Percentiles rank a stretch among this genome's conserved stretches.
Conservation (phyloP, 2,888 invertebrate species). For the Tinea trinotella region DNA sequence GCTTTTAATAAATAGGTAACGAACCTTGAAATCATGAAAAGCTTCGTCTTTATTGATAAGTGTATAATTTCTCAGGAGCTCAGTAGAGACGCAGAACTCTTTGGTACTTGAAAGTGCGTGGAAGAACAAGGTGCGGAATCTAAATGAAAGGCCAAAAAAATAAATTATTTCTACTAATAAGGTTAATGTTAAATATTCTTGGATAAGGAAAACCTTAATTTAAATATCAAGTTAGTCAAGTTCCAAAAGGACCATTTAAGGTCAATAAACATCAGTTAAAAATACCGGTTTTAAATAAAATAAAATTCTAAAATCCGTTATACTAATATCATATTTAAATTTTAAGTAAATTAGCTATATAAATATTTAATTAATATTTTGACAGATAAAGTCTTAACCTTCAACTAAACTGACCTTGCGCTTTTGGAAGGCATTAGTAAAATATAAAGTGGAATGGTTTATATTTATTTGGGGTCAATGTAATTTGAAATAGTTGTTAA, state of each 20-base stretch:
- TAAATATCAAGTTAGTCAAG: too few species aligned
- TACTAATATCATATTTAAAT: too few species aligned
- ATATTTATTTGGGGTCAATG: slow-evolving; percentile 13
- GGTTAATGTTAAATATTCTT: too few species aligned
- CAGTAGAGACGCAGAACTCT: slow-evolving; percentile 84
- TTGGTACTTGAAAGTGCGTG: slow-evolving; percentile 85
- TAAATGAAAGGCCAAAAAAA: slow-evolving; percentile 33
- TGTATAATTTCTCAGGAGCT: slow-evolving; percentile 80
- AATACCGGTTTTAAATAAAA: background rate
- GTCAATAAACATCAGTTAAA: background rate
- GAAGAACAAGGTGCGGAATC: slow-evolving; percentile 82
- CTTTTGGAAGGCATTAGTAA: slow-evolving; percentile 5
- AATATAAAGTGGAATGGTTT: background rate
- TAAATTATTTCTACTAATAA: background rate
- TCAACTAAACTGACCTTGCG: slow-evolving; percentile 9
- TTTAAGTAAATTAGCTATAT: too few species aligned
- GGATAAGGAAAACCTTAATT: too few species aligned
- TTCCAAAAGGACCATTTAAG: background rate
- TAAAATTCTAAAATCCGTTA: too few species aligned
- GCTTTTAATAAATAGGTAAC: slow-evolving; percentile 9
- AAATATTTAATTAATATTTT: background rate
- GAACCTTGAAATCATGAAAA: slow-evolving; percentile 80
- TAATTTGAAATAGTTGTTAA: background rate
- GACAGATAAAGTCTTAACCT: background rate
- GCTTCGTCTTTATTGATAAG: slow-evolving; percentile 76